Conservation (phyloP, 2,113 vertebrate genomes). For the Thunnus thynnus region DNA sequence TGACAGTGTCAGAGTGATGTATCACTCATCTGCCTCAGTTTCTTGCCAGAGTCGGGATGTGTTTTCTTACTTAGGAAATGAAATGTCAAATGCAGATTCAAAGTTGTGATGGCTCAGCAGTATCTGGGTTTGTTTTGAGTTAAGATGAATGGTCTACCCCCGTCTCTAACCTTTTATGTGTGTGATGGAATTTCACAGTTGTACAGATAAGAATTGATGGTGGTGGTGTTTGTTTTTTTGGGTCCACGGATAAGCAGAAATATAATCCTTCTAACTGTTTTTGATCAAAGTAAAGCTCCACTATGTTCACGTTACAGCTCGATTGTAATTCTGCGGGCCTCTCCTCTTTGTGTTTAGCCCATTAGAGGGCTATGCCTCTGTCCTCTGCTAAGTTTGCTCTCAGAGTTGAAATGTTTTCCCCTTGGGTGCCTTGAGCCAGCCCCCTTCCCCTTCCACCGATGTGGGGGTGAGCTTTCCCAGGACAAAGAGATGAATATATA, state of each 20-base stretch:
- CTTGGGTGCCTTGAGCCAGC: slow-evolving; percentile 68
- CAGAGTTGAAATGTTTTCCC: slow-evolving; percentile 76
- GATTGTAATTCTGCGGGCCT: slow-evolving; percentile 66
- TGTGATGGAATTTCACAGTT: slow-evolving; percentile 53
- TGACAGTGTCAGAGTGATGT: slow-evolving; percentile 63
- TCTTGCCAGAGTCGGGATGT: slow-evolving; percentile 35
- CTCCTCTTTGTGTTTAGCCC: slow-evolving; percentile 50
- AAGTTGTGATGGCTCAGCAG: slow-evolving; percentile 63
- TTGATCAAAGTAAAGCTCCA: slow-evolving; percentile 51
- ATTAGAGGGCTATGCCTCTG: slow-evolving; percentile 55
- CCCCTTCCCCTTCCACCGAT: slow-evolving; percentile 71
- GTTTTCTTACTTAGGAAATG: slow-evolving; percentile 62
- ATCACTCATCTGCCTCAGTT: slow-evolving; percentile 56
- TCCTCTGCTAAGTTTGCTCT: slow-evolving; percentile 76
- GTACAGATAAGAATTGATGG: slow-evolving; percentile 54
- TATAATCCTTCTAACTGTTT: slow-evolving; percentile 60
- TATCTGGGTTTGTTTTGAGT: slow-evolving; percentile 48
- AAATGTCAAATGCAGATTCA: slow-evolving; percentile 76
- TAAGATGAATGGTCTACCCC: slow-evolving; percentile 33
- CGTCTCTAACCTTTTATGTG: slow-evolving; percentile 37
- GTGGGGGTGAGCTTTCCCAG: slow-evolving; percentile 81
- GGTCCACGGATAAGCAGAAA: slow-evolving; percentile 47
- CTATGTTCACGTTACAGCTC: slow-evolving; percentile 31
- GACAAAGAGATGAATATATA: slow-evolving; percentile 86
- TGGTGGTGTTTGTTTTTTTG: slow-evolving; percentile 52